Evolutionary conservation across 2,797 vertebrate species (phyloP), one percentile per base, ranked within the genome.

Genomic region (Tympanoctomys barrerae): DNA sequence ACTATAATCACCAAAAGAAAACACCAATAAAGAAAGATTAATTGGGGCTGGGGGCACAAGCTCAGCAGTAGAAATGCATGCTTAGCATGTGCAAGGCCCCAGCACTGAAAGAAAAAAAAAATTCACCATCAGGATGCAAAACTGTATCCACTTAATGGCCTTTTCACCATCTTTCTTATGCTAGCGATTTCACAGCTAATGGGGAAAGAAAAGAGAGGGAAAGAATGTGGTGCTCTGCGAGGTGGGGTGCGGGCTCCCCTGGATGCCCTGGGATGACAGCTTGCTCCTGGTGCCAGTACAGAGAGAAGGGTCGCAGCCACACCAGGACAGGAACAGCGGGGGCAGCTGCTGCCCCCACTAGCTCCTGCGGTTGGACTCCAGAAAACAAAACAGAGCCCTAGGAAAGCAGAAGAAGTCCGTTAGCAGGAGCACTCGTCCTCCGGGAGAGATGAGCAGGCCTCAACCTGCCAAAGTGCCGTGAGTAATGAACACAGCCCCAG

Each of bases 271-370:
- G 83, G 77, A 86, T 70, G 70, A 82, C 13, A 0, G 54, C 89
- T 78, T 92, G 52, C 91, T 97, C 94, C 96, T 96, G 96, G 96
- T 7, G 66, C 68, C 97, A 96, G 95, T 94, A 52, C 77, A 86
- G 95, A 96, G 68, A 77, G 92, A 97, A 95, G 95, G 97, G 75
- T 87, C 95, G 79, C 7, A 33, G 39, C 90, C 12, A 39, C 79
- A 88, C 94, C 94, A 88, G 95, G 86, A 78, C 94, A 73, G 90
- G 31, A 64, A 66, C 80, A 92, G 79, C 89, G 94, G 93, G 93
- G 88, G 64, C 92, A 52, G 77, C 0, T 12, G 73, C 92, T 16
- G 22, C 96, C 97, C 83, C 11, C 88, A 18, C 61, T 22, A 66
- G 84, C 93, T 78, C 93, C 7, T 54, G 71, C 78, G 1, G 18